Percentiles rank a stretch among this genome's conserved stretches.
Evolutionary conservation across 1,140 invertebrate genomes (phyloP).

Genomic region (Conopomorpha cramerella): DNA sequence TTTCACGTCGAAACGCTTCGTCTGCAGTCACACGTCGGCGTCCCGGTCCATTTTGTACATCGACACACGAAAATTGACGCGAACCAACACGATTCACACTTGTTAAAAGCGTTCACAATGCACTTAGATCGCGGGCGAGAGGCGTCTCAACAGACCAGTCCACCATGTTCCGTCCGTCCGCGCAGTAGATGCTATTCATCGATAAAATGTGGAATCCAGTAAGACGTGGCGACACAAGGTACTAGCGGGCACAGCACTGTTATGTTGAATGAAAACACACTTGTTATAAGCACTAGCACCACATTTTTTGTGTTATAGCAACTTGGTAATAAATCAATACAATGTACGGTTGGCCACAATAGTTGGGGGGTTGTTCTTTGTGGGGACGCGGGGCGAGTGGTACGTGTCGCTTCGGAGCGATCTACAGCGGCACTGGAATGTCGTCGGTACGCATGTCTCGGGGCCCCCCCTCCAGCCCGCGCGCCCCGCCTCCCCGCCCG

Average conservation of each 20-base stretch:
- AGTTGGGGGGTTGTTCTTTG: conserved; percentile 57
- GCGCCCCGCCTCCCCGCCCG: conserved; percentile 17
- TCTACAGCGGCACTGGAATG: conserved; percentile 50
- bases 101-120: conserved; percentile 15
- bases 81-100: conserved; percentile 30
- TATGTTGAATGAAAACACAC: neutral
- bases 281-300: neutral
- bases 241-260: conserved; percentile 21
- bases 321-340: conserved; percentile 59
- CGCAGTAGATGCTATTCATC: conserved; percentile 54
- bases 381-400: conserved; percentile 21
- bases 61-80: conserved; percentile 16
- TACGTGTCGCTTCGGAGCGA: conserved; percentile 34
- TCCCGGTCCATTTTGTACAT: conserved; percentile 44
- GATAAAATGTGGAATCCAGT: conserved; percentile 58
- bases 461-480: conserved; percentile 13
- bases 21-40: conserved; percentile 15
- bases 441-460: conserved; percentile 42
- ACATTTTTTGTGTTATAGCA: conserved; percentile 15
- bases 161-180: conserved; percentile 38
- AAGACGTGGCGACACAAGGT: conserved; percentile 41
- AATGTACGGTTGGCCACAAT: conserved; percentile 59
- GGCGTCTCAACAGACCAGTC: conserved; percentile 24
- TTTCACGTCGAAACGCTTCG: conserved; percentile 3
- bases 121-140: conserved; percentile 29